Evolutionary conservation across 2,888 invertebrate species (phyloP), one percentile per base, ranked within the genome.

Genomic region (Nomada lathburiana): DNA sequence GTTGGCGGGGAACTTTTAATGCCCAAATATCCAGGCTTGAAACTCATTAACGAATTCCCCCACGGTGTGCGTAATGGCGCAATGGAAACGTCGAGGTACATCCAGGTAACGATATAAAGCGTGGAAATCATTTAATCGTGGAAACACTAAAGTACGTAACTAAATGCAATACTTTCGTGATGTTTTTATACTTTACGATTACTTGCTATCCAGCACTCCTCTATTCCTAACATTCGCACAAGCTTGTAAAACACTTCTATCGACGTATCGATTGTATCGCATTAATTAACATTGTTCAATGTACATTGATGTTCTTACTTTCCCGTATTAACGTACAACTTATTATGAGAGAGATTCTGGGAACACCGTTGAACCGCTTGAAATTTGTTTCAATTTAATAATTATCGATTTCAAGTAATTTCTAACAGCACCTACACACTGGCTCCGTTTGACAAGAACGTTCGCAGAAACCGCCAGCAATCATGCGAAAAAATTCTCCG

Each of bases 41-140:
- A 47, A 60, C 44, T 4, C 70, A 44, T 59, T 50, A 64, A 47
- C 18, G 23, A 50, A 64, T 23, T 23, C 18, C 20, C 47, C 23
- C 5, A 20, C 59, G 47, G 44, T 60, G 26, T 29, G 36, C 18
- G 20, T 71, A 62, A 62, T 20, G 60, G 50, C 13, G 70, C 70
- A 36, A 62, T 36, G 36, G 36, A 36, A 20, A 52, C 23, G 36
- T 36, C 47, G 18, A 18, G 50, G 50, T 1, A 29, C 23, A 29
- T 36, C 47, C 29, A 23, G 36, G 18, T 50, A 62, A 29, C 20
- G 60, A 71, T 60, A 52, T 71, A 71, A 71, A 71, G 29, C 36
- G 18, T 60, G 13, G 36, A 42, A 62, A 62, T 60, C 11, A 20
- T 52, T 18, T 50, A 52, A 71, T 71, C 36, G 50, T 47, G 20